Conservation (phyloP, 1,140 invertebrate genomes). For the Polyergus mexicanus region DNA sequence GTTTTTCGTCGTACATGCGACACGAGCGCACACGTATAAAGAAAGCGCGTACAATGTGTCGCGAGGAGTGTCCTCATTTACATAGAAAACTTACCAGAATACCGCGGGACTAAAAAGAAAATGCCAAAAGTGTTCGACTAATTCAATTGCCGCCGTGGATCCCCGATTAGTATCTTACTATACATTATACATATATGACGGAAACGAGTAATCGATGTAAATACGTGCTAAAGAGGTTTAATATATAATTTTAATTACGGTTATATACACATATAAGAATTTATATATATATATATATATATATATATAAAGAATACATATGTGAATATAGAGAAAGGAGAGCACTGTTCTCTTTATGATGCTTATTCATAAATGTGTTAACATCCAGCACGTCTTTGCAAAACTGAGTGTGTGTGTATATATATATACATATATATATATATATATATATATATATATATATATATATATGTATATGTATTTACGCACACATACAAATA, state of each 20-base stretch:
- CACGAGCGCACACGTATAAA: background rate
- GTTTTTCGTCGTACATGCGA: slow-evolving; percentile 20
- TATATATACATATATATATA: too few relatives aligned
- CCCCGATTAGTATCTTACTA: slow-evolving; percentile 67
- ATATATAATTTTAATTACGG: slow-evolving; percentile 69
- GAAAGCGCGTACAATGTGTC: slow-evolving; percentile 43
- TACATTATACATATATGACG: slow-evolving; percentile 48
- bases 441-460: too few relatives aligned
- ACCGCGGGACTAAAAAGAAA: slow-evolving; percentile 68
- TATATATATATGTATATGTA: too few relatives aligned
- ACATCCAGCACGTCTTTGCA: slow-evolving; percentile 55
- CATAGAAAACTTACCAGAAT: slow-evolving; percentile 49
- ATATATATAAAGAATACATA: slow-evolving; percentile 38
- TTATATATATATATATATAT: slow-evolving; percentile 29
- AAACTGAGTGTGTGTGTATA: slow-evolving; percentile 12
- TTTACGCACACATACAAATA: slow-evolving; percentile 33
- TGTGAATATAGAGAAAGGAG: background rate
- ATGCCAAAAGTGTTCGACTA: slow-evolving; percentile 80
- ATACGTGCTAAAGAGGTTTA: slow-evolving; percentile 64
- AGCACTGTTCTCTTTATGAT: slow-evolving; percentile 24
- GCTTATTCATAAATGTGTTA: slow-evolving; percentile 53
- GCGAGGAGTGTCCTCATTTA: slow-evolving; percentile 20
- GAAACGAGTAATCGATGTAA: slow-evolving; percentile 66
- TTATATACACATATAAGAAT: slow-evolving; percentile 49
- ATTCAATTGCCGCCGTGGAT: slow-evolving; percentile 71